Evolutionary conservation across 2,888 invertebrate species (phyloP).

Genomic region (Drosophila demipolita): DNA sequence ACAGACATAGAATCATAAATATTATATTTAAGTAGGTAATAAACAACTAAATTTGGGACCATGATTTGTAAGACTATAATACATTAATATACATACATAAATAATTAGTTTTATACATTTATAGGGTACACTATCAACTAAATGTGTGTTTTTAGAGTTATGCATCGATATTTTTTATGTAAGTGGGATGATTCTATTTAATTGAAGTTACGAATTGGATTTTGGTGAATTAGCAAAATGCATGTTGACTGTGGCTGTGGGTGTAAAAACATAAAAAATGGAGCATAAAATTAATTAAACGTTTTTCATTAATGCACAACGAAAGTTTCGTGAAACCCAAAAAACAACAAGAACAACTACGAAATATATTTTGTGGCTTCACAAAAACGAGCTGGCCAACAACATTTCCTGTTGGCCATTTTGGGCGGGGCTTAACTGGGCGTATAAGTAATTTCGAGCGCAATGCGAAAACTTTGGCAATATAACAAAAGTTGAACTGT

Average conservation of each 20-base stretch:
- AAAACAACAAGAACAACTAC: conserved; percentile 14
- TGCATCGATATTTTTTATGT: conserved; percentile 28
- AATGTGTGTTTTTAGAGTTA: conserved; percentile 14
- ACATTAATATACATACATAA: conserved; percentile 14
- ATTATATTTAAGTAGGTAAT: conserved; percentile 1
- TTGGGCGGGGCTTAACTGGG: conserved; percentile 37
- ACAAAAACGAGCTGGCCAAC: conserved; percentile 3
- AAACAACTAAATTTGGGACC: conserved; percentile 19
- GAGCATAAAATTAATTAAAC: conserved; percentile 57
- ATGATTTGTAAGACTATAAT: conserved; percentile 1
- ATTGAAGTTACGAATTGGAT: conserved; percentile 13
- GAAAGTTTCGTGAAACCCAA: conserved; percentile 25
- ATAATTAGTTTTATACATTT: conserved; percentile 14
- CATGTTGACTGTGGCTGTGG: conserved; percentile 32
- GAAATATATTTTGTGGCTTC: conserved; percentile 13
- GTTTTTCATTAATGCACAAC: conserved; percentile 58
- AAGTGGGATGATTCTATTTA: conserved; percentile 26
- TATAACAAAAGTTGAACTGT: conserved; percentile 70
- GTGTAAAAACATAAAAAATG: conserved; percentile 31
- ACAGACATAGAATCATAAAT: conserved; percentile 15
- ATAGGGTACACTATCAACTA: conserved; percentile 41
- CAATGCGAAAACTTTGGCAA: conserved; percentile 80
- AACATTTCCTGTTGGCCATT: conserved; percentile 1
- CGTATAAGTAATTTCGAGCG: conserved; percentile 67
- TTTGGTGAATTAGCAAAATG: conserved; percentile 38